Conservation (phyloP, 1,140 invertebrate species). For the Eufriesea mexicana region DNA sequence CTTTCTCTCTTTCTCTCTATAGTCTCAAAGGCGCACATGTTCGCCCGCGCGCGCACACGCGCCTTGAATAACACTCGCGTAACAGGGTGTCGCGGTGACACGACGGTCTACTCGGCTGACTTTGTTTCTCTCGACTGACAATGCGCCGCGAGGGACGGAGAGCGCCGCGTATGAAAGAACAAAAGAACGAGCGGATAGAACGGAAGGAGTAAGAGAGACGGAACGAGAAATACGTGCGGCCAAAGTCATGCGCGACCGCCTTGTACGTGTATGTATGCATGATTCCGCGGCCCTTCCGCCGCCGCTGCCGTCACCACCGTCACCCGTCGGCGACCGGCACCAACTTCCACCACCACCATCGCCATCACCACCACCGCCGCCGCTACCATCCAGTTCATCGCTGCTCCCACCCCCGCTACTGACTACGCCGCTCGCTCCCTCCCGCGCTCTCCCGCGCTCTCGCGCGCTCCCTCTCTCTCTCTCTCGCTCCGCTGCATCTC, state of each 20-base stretch:
- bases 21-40: not conserved
- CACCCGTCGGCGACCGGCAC: constrained; percentile 5
- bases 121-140: constrained; percentile 33
- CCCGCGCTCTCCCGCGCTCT: constrained; percentile 16
- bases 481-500: not conserved
- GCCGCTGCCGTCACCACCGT: not conserved
- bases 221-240: constrained; percentile 20
- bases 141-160: constrained; percentile 28
- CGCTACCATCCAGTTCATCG: not conserved
- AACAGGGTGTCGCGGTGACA: constrained; percentile 62
- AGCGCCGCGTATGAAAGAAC: not conserved
- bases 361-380: constrained; percentile 11
- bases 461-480: not conserved
- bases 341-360: constrained; percentile 28
- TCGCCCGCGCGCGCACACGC: not conserved
- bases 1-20: constrained; percentile 41
- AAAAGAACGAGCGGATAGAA: constrained; percentile 11
- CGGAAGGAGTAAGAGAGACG: not conserved
- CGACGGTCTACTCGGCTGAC: constrained; percentile 51
- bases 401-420: constrained; percentile 30
- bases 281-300: constrained; percentile 37
- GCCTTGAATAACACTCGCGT: constrained; percentile 65
- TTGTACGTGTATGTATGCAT: constrained; percentile 43
- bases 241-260: constrained; percentile 56
- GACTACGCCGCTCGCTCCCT: not conserved